Percentiles rank a stretch among this genome's conserved stretches.
phyloP scores from a whole-genome alignment of 2,797 vertebrate species.

The Helarctos malayanus region DNA sequence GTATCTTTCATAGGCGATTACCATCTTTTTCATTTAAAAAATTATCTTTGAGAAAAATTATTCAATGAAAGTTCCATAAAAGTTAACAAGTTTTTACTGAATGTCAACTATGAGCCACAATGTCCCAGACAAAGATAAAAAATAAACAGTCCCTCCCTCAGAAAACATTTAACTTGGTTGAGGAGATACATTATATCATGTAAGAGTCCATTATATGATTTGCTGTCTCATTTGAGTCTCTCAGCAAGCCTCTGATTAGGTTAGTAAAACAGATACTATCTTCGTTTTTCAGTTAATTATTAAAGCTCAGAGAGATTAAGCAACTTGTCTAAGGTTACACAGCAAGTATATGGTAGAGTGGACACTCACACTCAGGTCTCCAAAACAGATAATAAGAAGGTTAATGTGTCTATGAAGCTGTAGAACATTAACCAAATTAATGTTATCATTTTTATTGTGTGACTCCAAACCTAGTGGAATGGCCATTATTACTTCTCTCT shows the following conservation, averaged over 20 bases:
- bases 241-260: slow-evolving; percentile 25
- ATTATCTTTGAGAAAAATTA: background rate
- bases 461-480: background rate
- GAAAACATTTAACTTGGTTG: slow-evolving; percentile 1
- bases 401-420: slow-evolving; percentile 38
- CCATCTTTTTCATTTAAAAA: slow-evolving; percentile 39
- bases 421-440: slow-evolving; percentile 9
- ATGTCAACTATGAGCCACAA: background rate
- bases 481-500: slow-evolving; percentile 15
- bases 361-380: background rate
- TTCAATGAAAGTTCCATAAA: background rate
- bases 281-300: slow-evolving; percentile 45
- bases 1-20: background rate
- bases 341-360: background rate
- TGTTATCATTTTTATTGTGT: slow-evolving; percentile 10
- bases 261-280: slow-evolving; percentile 14
- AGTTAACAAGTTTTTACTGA: slow-evolving; percentile 10
- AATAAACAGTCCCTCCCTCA: slow-evolving; percentile 7
- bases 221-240: slow-evolving; percentile 6
- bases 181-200: slow-evolving; percentile 14
- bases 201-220: slow-evolving; percentile 3
- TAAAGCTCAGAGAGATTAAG: slow-evolving; percentile 42
- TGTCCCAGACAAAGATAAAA: slow-evolving; percentile 27
- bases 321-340: slow-evolving; percentile 37
- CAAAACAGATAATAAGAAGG: slow-evolving; percentile 24